These are phyloP conservation scores for Anas platyrhynchos DNA, from an alignment of 2,113 vertebrate genomes.

Conservation along the genomic window DNA sequence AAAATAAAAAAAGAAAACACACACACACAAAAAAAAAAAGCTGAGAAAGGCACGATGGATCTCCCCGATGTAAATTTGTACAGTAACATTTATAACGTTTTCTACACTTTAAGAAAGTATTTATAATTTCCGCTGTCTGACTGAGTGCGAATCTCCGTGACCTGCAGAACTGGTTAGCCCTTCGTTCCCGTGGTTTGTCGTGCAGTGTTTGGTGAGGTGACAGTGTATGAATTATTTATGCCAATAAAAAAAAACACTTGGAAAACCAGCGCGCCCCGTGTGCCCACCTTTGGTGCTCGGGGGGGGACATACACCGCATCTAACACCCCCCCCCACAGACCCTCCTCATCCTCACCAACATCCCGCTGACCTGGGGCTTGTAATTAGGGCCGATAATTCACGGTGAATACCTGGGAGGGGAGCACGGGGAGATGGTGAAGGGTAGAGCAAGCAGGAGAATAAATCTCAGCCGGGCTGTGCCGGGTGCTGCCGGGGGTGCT, in stretches of 20 bases:
- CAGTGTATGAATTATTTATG: constrained; percentile 87
- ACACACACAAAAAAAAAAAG: neutral
- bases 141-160: constrained; percentile 85
- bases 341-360: neutral
- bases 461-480: neutral
- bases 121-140: constrained; percentile 91
- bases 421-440: neutral
- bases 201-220: constrained; percentile 92
- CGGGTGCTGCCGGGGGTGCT: neutral
- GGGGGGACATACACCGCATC: too few relatives aligned
- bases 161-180: constrained; percentile 84
- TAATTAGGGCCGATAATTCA: neutral
- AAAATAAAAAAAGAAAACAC: neutral
- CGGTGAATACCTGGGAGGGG: neutral
- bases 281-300: neutral
- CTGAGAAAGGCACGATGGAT: constrained; percentile 63
- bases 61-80: constrained; percentile 92
- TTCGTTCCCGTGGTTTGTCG: constrained; percentile 86
- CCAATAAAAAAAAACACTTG: constrained; percentile 91
- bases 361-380: neutral
- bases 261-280: constrained; percentile 47
- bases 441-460: neutral
- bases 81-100: constrained; percentile 96
- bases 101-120: constrained; percentile 93
- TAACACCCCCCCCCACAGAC: neutral